These are phyloP conservation scores for Lepisosteus osseus DNA, from an alignment of 2,113 vertebrate species.

Conservation along the genomic window DNA sequence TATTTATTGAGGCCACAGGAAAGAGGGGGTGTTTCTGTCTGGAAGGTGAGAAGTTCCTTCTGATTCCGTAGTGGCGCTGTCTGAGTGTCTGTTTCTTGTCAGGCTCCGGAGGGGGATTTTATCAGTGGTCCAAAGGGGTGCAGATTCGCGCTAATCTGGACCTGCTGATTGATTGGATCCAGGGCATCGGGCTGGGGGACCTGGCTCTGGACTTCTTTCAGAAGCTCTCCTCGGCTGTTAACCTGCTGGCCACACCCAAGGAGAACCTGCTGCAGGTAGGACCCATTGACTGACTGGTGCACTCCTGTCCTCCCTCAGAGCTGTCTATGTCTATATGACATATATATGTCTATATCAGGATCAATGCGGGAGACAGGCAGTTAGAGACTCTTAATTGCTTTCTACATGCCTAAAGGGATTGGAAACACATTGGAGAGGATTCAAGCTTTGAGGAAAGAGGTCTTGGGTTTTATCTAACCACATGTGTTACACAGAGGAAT, in stretches of 20 bases:
- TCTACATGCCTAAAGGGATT: no score
- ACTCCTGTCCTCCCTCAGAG: no score
- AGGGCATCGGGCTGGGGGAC: slow-evolving; percentile 57
- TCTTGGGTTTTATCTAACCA: no score
- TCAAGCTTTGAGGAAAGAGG: no score
- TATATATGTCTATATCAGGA: slow-evolving; percentile 21
- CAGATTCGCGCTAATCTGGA: slow-evolving; percentile 66
- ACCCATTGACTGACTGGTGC: slow-evolving; percentile 16
- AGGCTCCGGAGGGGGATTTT: slow-evolving; percentile 69
- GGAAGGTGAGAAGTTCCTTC: no score
- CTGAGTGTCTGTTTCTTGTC: slow-evolving; percentile 16
- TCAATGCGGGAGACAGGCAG: no score
- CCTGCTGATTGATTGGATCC: slow-evolving; percentile 68
- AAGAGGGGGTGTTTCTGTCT: no score
- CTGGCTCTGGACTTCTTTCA: slow-evolving; percentile 56
- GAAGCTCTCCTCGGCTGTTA: slow-evolving; percentile 62
- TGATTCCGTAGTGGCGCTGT: neutral
- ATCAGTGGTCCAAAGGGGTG: slow-evolving; percentile 68
- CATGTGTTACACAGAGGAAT: no score
- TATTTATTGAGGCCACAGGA: no score
- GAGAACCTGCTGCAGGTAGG: slow-evolving; percentile 66
- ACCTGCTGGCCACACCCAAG: slow-evolving; percentile 65
- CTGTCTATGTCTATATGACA: neutral
- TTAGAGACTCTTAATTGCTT: no score
- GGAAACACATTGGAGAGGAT: no score